Base-by-base conservation (phyloP, 2,888 invertebrate genomes). In the Anarsia innoxiella region DNA sequence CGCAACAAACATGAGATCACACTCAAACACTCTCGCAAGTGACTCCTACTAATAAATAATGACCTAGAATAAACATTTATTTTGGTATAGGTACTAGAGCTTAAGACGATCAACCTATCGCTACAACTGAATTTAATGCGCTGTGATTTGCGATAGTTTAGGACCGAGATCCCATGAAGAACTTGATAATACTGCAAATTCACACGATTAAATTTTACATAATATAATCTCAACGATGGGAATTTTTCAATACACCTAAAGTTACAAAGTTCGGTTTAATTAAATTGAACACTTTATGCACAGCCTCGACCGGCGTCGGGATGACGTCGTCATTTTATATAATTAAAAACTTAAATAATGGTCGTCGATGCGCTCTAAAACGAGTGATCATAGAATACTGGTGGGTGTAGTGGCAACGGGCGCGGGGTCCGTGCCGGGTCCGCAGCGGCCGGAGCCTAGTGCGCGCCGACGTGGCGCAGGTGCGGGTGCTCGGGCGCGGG, bases 341-440 rank as follows among this genome's bases (percentile, higher is more conserved):
- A 59, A 23, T 16, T 66, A 69, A 65, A 72, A 46, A 69, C 74
- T 78, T 76, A 82, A 75, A 63, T 71, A 67, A 70, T 70, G 76
- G 75, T 80, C 69, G 58, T 73, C 59, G 82, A 82, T 79, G 53
- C 83, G 76, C 84, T 83, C 83, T 83, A 84, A 80, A 84, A 83
- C 83, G 83, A 84, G 84, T 75, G 82, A 82, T 80, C 80, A 65
- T 60, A 65, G 59, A 83, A 84, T 84, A 83, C 80, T 83, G 84
- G 84, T 83, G 83, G 83, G 82, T 77, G 53, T 57, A 48, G 52
- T 49, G 56, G 56, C 51, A 54, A 48, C 28, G 33, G 36, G 39
- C 25, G 33, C 31, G 40, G 30, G 36, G 36, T n/a, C n/a, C n/a
- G n/a, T n/a, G n/a, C n/a, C n/a, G n/a, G n/a, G n/a, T n/a, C n/a